Evolutionary conservation across 2,888 invertebrate species (phyloP), one percentile per base, ranked within the genome.

Genomic region (Macroteleia sp.): DNA sequence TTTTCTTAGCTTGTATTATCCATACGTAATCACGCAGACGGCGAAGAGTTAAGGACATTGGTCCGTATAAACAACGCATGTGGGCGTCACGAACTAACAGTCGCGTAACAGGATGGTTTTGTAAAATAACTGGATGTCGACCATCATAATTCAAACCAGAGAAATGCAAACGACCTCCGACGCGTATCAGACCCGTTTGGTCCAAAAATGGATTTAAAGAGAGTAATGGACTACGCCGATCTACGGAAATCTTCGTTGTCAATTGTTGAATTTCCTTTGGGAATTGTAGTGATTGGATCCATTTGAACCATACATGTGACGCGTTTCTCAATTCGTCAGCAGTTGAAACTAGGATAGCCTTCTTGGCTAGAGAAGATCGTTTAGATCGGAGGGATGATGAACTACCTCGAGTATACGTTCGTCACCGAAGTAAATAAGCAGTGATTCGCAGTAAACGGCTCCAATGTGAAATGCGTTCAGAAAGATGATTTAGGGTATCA

Each of bases 81-180:
- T 81, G 76, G 0, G 61, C 61, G 19, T 61, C 14, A 14, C 34
- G 22, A 8, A 48, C 50, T 17, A 73, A 32, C 2, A 69, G 32
- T 8, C 22, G 12, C 9, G 28, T 57, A 2, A 66, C 9, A 1
- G 32, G 36, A 48, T 66, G 41, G 12, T 34, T 22, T 14, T 54
- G 44, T 9, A 78, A 22, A 6, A 77, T 64, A 2, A 44, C 20
- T 0, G 76, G 76, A n/a, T 80, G 74, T 42, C 62, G 67, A 14
- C 48, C 25, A 2, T 78, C 73, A 25, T 28, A 71, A 1, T 30
- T 28, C 17, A 81, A 25, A 0, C 34, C 14, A 8, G 77, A 36
- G 36, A 81, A 17, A 22, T 52, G 16, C 14, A 83, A 50, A 39
- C 83, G 46, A 10, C 81, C 81, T 16, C 81, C 83, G 1, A 83